phyloP scores from a whole-genome alignment of 2,113 vertebrate genomes.

The Hemichromis elongatus region DNA sequence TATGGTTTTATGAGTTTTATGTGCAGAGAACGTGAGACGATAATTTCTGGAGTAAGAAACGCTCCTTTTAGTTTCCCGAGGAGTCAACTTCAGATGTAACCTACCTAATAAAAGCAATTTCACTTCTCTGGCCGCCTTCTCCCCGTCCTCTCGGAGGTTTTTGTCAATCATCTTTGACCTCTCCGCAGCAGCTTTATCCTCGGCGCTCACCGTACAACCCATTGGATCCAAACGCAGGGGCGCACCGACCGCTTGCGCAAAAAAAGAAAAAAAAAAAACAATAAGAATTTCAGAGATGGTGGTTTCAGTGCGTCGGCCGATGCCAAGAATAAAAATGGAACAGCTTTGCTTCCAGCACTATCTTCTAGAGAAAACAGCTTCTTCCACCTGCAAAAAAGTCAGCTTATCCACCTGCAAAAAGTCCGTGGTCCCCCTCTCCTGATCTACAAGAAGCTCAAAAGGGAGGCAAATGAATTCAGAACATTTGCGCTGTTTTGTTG shows the following conservation, averaged over 20 bases:
- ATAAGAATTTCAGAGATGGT: not conserved
- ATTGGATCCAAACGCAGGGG: slow-evolving; percentile 72
- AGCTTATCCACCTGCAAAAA: not conserved
- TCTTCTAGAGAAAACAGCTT: not conserved
- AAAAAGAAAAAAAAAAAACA: not conserved
- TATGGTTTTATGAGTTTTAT: not conserved
- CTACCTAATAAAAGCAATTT: slow-evolving; percentile 90
- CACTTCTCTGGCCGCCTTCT: slow-evolving; percentile 93
- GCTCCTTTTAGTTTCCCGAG: not conserved
- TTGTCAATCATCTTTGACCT: slow-evolving; percentile 97
- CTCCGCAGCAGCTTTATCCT: slow-evolving; percentile 92
- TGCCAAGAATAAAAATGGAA: not conserved
- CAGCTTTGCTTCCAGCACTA: not conserved
- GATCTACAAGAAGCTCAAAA: not conserved
- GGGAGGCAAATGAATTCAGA: not conserved
- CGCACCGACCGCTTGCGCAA: slow-evolving; percentile 18
- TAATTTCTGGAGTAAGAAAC: not conserved
- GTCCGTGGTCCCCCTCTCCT: not conserved
- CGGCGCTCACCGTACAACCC: slow-evolving; percentile 93
- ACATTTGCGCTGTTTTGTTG: not conserved
- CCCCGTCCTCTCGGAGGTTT: slow-evolving; percentile 92
- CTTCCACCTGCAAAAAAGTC: not conserved
- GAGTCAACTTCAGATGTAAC: slow-evolving; percentile 18
- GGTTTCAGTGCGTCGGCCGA: not conserved
- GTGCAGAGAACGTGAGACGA: not conserved